Percentiles rank a stretch among this genome's conserved stretches.
Evolutionary conservation across 2,113 vertebrate species (phyloP).

Genomic region (Columba janthina): DNA sequence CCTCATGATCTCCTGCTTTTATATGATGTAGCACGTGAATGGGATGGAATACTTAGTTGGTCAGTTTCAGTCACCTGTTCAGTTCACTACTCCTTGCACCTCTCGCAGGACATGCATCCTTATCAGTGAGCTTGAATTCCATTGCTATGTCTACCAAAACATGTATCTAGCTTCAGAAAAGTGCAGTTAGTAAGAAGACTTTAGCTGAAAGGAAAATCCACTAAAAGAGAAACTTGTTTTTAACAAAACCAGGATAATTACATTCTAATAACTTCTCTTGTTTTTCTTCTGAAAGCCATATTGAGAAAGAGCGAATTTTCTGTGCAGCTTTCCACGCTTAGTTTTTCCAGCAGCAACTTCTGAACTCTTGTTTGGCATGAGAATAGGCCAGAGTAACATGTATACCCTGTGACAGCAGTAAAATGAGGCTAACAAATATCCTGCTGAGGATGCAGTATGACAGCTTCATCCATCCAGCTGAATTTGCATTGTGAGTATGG

Average conservation of each 20-base stretch:
- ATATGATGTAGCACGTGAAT: too few relatives aligned
- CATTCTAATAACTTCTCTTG: neutral
- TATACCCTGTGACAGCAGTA: slow-evolving; percentile 79
- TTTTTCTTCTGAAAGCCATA: neutral
- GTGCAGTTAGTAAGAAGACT: too few relatives aligned
- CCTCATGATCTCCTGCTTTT: too few relatives aligned
- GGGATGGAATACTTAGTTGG: too few relatives aligned
- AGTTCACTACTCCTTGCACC: too few relatives aligned
- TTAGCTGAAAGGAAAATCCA: too few relatives aligned
- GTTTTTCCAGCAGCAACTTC: neutral
- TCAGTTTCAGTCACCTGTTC: too few relatives aligned
- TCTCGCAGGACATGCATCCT: too few relatives aligned
- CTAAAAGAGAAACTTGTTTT: too few relatives aligned
- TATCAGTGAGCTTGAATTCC: too few relatives aligned
- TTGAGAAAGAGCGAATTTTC: neutral
- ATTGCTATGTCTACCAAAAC: too few relatives aligned
- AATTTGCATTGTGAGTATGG: slow-evolving; percentile 65
- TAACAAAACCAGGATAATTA: neutral
- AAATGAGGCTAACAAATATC: slow-evolving; percentile 81
- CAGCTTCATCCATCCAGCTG: slow-evolving; percentile 69
- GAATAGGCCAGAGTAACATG: slow-evolving; percentile 55
- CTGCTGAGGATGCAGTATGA: slow-evolving; percentile 72
- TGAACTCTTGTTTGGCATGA: neutral
- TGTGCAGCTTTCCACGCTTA: neutral
- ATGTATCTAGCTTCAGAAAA: too few relatives aligned